Conservation (phyloP, 1,140 invertebrate species). For the Meloidogyne exigua region DNA sequence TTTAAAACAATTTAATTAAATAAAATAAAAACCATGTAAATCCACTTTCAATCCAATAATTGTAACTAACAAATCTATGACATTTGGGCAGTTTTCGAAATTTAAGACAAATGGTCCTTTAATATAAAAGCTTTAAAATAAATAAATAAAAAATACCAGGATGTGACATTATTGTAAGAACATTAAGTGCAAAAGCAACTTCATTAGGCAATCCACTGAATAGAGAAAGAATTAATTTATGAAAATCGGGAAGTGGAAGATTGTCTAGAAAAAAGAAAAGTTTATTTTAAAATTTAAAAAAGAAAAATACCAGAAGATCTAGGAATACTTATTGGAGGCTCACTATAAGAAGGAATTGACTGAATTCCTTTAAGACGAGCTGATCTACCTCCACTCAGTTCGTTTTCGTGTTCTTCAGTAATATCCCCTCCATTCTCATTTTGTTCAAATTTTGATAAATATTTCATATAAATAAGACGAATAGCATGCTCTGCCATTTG, state of each 20-base stretch:
- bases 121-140: not conserved
- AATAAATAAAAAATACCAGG: slow-evolving; percentile 72
- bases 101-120: slow-evolving; percentile 75
- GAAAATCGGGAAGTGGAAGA: slow-evolving; percentile 68
- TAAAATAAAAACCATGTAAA: slow-evolving; percentile 46
- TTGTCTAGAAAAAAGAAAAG: not conserved
- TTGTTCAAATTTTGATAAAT: slow-evolving; percentile 58
- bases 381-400: slow-evolving; percentile 43
- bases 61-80: slow-evolving; percentile 82
- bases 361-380: slow-evolving; percentile 28
- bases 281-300: not conserved
- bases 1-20: no score
- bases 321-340: slow-evolving; percentile 43
- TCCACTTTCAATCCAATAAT: slow-evolving; percentile 88
- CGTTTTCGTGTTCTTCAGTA: slow-evolving; percentile 54
- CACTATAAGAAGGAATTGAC: slow-evolving; percentile 30
- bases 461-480: slow-evolving; percentile 58
- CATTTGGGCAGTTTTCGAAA: slow-evolving; percentile 77
- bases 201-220: slow-evolving; percentile 93
- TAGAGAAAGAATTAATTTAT: slow-evolving; percentile 82
- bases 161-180: slow-evolving; percentile 88
- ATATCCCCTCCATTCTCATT: slow-evolving; percentile 48
- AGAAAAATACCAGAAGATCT: slow-evolving; percentile 25
- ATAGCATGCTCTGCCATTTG: slow-evolving; percentile 49
- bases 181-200: slow-evolving; percentile 95